Evolutionary conservation across 2,113 vertebrate species (phyloP), one percentile per base, ranked within the genome.

Genomic region (Catharus minimus): DNA sequence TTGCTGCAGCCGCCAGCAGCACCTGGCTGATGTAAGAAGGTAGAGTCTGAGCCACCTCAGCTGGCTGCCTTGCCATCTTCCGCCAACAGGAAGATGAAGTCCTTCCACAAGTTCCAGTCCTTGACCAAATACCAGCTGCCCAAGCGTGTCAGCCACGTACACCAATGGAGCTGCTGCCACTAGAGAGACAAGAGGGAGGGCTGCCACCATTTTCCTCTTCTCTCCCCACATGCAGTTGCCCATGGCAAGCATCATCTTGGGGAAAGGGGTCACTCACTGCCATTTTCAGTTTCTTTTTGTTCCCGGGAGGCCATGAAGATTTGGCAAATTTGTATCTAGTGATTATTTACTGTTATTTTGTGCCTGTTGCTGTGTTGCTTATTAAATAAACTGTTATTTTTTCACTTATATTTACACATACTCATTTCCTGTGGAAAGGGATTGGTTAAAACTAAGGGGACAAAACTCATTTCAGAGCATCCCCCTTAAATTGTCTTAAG

Each of bases 1-100:
- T 7, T 36, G 27, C 47, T 24, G 22, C 57, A 55, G 56, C 21
- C 0, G 1, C 33, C n/a, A 83, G 60, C 13, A 56, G 43, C 43
- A 57, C 16, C 7, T 2, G 0, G 16, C 16, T 2, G 1, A 66
- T 0, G 1, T 0, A 0, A 66, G 36, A 49, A 49, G 24, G 36
- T 20, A 21, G 22, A 72, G 36, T 36, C 43, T 41, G 24, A 57
- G 52, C 7, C 2, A 4, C 58, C 30, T n/a, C 15, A 46, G 7
- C 18, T 24, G 60, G 15, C 81, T 65, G 60, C 33, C n/a, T n/a
- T 55, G 33, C 19, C 3, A 22, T 57, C 36, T 24, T 30, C 24
- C 0, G 0, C 30, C 24, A 41, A 49, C 36, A 41, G 8, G 20
- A 57, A 65, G 36, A 43, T 3, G 2, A 74, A 49, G 52, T 26